Evolutionary conservation across 1,140 invertebrate species (phyloP).

Genomic region (Hormaphis cornu): DNA sequence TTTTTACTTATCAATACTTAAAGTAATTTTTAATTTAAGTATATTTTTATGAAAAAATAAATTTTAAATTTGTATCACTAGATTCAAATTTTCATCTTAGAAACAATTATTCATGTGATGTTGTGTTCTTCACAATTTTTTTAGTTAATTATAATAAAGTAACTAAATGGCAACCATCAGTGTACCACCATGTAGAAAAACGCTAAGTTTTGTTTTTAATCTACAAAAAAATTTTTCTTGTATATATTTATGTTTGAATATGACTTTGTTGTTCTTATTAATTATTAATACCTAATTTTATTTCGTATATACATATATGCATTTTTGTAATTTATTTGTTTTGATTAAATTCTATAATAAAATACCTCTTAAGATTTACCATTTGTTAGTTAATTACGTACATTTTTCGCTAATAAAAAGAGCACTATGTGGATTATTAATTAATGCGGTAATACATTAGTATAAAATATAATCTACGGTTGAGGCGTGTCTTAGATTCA

Average conservation of each 20-base stretch:
- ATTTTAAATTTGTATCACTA: not conserved
- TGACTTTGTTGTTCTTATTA: not conserved
- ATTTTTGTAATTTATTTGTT: not conserved
- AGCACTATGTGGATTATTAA: too few relatives aligned
- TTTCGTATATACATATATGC: not conserved
- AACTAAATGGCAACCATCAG: not conserved
- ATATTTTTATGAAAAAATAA: slow-evolving; percentile 2
- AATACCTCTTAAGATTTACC: not conserved
- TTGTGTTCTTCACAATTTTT: not conserved
- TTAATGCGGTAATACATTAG: too few relatives aligned
- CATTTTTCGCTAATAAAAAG: too few relatives aligned
- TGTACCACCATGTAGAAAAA: too few relatives aligned
- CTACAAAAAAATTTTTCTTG: too few relatives aligned
- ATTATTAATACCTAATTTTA: not conserved
- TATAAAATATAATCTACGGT: too few relatives aligned
- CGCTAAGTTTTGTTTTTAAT: too few relatives aligned
- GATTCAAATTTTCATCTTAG: not conserved
- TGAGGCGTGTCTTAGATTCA: too few relatives aligned
- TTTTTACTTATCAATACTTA: not conserved
- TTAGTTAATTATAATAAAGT: not conserved
- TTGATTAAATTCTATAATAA: not conserved
- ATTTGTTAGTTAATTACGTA: too few relatives aligned
- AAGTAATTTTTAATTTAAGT: not conserved
- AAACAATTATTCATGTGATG: not conserved
- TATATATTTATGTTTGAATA: not conserved